Evolutionary conservation across 2,797 vertebrate genomes (phyloP), one percentile per base, ranked within the genome.

Genomic region (Pseudochaenichthys georgianus): DNA sequence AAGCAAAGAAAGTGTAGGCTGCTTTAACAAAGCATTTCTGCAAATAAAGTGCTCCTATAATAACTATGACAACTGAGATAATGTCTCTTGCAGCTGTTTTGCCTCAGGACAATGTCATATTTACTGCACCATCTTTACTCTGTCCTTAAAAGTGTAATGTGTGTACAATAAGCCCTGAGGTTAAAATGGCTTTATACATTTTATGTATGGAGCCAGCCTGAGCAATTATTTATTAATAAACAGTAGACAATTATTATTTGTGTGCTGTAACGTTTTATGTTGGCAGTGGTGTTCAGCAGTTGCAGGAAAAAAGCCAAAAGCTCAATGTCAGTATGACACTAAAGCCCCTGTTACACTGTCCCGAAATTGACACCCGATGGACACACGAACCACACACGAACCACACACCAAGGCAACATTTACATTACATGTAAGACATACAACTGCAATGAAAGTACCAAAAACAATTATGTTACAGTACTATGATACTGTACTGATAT

Each of bases 61-160:
- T 59, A 74, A 64, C 19, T 78, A 34, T 3, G 78, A 65, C 59
- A 69, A 64, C 59, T 59, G 47, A 73, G 50, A 64, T 42, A 23
- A 51, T 52, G 19, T 83, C 13, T 73, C 13, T 38, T 88, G 73
- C 87, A 91, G 86, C 84, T 92, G 88, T 86, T 84, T 69, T 66
- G 87, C 89, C 85, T 77, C 45, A 70, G 80, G 88, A 67, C 51
- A 83, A 72, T 73, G 3, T 69, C 47, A 19, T 75, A 48, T 80
- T 81, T 59, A 55, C 12, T 74, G 63, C 54, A 45, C 16, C 5
- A 3, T 42, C 19, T 64, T 68, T 46, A 41, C 50, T 64, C n/a
- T 47, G 19, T 69, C 13, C 52, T 82, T 66, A 28, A 84, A 78
- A 66, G 23, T 57, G 73, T 84, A 77, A 69, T 53, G 38, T 82